Conservation (phyloP, 2,888 invertebrate species). For the Napeogenes inachia region DNA sequence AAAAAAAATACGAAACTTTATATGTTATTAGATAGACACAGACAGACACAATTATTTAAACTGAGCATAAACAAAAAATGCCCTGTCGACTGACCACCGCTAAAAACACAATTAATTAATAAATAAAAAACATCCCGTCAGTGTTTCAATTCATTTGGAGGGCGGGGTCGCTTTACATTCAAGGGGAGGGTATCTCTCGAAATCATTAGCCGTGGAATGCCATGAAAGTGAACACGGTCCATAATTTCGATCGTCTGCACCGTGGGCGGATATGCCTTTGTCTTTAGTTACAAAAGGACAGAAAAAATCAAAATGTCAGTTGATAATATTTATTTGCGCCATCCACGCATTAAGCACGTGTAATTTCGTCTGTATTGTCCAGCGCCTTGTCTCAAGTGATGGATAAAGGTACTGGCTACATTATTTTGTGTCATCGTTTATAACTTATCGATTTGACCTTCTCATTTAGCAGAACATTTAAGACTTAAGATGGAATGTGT, state of each 20-base stretch:
- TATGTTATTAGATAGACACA: neutral
- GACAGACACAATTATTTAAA: neutral
- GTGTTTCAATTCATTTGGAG: slow-evolving; percentile 75
- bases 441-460: neutral
- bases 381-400: slow-evolving; percentile 51
- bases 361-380: slow-evolving; percentile 62
- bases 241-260: slow-evolving; percentile 64
- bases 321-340: slow-evolving; percentile 66
- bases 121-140: slow-evolving; percentile 56
- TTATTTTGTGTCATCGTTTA: slow-evolving; percentile 53
- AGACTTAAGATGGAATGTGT: neutral
- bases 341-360: slow-evolving; percentile 53
- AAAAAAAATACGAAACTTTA: too few relatives aligned
- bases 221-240: slow-evolving; percentile 58
- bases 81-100: slow-evolving; percentile 40
- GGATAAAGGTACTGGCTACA: slow-evolving; percentile 52
- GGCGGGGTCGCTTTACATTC: slow-evolving; percentile 76
- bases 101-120: slow-evolving; percentile 70
- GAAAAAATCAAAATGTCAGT: slow-evolving; percentile 62
- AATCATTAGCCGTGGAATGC: slow-evolving; percentile 76
- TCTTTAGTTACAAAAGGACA: slow-evolving; percentile 61
- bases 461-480: neutral
- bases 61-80: slow-evolving; percentile 1
- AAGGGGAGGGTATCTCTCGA: slow-evolving; percentile 74
- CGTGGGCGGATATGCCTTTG: slow-evolving; percentile 74